These are phyloP conservation scores for Clarias pachynema DNA, from an alignment of 2,797 vertebrate genomes.

Conservation along the genomic window DNA sequence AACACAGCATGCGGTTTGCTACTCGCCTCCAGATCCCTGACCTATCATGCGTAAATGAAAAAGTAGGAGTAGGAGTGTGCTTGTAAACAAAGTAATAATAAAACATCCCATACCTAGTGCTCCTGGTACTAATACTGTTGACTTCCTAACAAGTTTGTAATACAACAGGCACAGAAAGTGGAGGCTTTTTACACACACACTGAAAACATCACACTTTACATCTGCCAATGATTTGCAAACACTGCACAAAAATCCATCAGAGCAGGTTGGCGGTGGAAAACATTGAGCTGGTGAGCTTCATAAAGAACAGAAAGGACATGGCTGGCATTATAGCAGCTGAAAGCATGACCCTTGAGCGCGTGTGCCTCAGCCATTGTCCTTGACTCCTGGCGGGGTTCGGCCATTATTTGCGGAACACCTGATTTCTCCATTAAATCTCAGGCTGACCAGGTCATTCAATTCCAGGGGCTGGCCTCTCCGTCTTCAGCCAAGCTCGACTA, in stretches of 20 bases:
- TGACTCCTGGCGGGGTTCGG: constrained; percentile 85
- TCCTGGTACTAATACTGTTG: constrained; percentile 9
- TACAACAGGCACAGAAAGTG: constrained; percentile 11
- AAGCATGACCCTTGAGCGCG: constrained; percentile 74
- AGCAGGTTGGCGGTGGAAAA: constrained; percentile 38
- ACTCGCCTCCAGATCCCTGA: constrained; percentile 27
- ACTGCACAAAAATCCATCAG: constrained; percentile 69
- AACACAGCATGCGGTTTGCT: constrained; percentile 19
- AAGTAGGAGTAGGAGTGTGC: background rate
- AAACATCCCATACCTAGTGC: background rate
- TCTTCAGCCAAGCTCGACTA: constrained; percentile 97
- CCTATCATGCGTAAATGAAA: background rate
- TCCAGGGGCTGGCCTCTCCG: constrained; percentile 90
- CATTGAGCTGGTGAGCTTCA: constrained; percentile 63
- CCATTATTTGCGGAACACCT: constrained; percentile 87
- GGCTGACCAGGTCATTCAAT: constrained; percentile 97
- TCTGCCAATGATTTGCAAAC: constrained; percentile 65
- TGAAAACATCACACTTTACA: constrained; percentile 48
- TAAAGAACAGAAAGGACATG: constrained; percentile 71
- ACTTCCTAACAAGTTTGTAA: constrained; percentile 4
- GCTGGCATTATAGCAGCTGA: constrained; percentile 71
- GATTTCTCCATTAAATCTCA: constrained; percentile 95
- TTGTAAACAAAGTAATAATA: constrained; percentile 2
- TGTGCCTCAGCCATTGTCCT: constrained; percentile 86
- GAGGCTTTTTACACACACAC: constrained; percentile 39